These are phyloP conservation scores for Meloidogyne exigua DNA, from an alignment of 1,140 invertebrate species.

Conservation along the genomic window DNA sequence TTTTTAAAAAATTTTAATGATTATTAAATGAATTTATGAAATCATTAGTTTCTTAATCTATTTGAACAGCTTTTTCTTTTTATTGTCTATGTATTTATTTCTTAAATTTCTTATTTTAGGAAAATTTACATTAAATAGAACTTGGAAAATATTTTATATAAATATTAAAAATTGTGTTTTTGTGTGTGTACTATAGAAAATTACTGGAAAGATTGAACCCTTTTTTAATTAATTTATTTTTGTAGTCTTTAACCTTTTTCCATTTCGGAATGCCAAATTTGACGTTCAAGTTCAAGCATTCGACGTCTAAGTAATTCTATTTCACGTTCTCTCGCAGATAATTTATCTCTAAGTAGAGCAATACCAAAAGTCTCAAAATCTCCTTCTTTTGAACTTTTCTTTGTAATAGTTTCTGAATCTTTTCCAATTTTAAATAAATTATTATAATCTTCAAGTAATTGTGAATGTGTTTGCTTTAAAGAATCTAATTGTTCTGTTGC, in stretches of 20 bases:
- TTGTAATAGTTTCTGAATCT: not conserved
- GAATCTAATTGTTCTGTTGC: conserved; percentile 24
- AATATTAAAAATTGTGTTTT: too few species aligned
- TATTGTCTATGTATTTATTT: not conserved
- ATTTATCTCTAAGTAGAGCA: conserved; percentile 27
- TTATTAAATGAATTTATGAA: too few species aligned
- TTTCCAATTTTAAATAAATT: not conserved
- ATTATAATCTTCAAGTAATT: conserved; percentile 30
- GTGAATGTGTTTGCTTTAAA: conserved; percentile 13
- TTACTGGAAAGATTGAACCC: too few species aligned
- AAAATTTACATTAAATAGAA: too few species aligned
- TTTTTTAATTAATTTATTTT: too few species aligned
- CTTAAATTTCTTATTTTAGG: not conserved
- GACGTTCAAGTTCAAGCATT: conserved; percentile 20
- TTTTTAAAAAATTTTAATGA: too few species aligned
- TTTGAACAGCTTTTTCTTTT: not conserved
- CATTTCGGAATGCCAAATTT: conserved; percentile 19
- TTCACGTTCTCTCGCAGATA: conserved; percentile 24
- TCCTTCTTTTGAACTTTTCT: conserved; percentile 11
- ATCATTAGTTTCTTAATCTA: not conserved
- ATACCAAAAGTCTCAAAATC: conserved; percentile 13
- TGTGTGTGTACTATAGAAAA: too few species aligned
- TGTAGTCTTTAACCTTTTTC: not conserved
- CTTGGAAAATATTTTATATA: too few species aligned
- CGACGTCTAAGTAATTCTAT: not conserved